These are phyloP conservation scores for Nothoprocta perdicaria DNA, from an alignment of 2,113 vertebrate genomes.

Conservation along the genomic window DNA sequence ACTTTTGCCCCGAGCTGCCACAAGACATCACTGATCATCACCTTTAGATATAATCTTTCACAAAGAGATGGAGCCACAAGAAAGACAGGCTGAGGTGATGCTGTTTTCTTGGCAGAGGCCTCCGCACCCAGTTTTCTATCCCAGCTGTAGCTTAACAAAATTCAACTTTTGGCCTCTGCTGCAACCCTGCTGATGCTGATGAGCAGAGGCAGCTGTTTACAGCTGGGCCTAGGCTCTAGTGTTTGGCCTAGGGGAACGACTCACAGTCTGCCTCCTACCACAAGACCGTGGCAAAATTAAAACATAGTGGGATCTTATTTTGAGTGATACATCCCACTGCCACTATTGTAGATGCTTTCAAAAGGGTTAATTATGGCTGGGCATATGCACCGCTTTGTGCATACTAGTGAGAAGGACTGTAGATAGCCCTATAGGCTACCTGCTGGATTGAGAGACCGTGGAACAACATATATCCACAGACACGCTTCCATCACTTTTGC, in stretches of 20 bases:
- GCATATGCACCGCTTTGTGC: not conserved
- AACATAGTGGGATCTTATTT: not conserved
- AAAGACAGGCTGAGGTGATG: not conserved
- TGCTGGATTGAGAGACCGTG: not conserved
- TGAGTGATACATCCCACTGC: not conserved
- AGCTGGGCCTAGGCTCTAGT: not conserved
- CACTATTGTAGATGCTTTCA: not conserved
- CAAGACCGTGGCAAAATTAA: not conserved
- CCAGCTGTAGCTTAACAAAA: not conserved
- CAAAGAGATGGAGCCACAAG: not conserved
- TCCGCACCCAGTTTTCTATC: not conserved
- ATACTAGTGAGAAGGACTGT: not conserved
- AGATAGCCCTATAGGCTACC: not conserved
- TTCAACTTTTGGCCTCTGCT: too few species aligned
- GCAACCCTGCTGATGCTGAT: not conserved
- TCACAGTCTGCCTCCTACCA: not conserved
- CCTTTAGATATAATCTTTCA: not conserved
- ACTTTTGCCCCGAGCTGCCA: not conserved
- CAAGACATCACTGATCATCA: not conserved
- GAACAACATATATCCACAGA: not conserved
- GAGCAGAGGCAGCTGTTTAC: not conserved
- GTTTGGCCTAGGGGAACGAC: not conserved
- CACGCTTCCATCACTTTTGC: not conserved
- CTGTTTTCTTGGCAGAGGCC: not conserved
- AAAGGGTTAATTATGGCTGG: conserved; percentile 10